These are phyloP conservation scores for Rhagologus leucostigma DNA, from an alignment of 2,113 vertebrate species.

Conservation along the genomic window DNA sequence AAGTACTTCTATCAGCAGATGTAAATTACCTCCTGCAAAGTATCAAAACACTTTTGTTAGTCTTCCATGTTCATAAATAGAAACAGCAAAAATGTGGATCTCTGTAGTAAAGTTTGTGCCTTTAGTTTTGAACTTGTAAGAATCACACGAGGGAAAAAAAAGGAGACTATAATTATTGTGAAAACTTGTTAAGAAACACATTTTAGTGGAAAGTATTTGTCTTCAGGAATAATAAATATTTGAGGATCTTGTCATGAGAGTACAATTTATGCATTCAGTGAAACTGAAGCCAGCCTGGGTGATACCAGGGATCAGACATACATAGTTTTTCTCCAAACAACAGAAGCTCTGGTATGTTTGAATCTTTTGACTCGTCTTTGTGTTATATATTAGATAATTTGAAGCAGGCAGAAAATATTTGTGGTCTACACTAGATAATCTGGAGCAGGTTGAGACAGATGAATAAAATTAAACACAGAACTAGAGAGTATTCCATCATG, in stretches of 20 bases:
- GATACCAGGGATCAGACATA: background rate
- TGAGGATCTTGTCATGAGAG: background rate
- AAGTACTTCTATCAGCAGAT: background rate
- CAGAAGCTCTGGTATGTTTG: background rate
- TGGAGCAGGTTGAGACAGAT: background rate
- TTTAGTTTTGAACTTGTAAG: background rate
- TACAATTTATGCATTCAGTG: background rate
- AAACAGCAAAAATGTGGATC: background rate
- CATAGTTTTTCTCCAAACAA: background rate
- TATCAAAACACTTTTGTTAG: background rate
- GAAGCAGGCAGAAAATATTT: background rate
- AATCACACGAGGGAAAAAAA: accelerated
- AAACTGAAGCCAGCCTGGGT: background rate
- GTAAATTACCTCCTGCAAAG: background rate
- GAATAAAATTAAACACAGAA: background rate
- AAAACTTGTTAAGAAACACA: background rate
- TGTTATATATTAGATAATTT: background rate
- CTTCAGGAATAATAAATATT: background rate
- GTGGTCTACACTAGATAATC: background rate
- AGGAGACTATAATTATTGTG: background rate
- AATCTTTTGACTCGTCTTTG: background rate
- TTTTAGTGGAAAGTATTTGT: background rate
- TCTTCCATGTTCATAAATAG: background rate
- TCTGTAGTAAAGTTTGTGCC: background rate
- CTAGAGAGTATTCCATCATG: background rate